phyloP scores from a whole-genome alignment of 2,888 invertebrate genomes.

The Anaspis maculata region DNA sequence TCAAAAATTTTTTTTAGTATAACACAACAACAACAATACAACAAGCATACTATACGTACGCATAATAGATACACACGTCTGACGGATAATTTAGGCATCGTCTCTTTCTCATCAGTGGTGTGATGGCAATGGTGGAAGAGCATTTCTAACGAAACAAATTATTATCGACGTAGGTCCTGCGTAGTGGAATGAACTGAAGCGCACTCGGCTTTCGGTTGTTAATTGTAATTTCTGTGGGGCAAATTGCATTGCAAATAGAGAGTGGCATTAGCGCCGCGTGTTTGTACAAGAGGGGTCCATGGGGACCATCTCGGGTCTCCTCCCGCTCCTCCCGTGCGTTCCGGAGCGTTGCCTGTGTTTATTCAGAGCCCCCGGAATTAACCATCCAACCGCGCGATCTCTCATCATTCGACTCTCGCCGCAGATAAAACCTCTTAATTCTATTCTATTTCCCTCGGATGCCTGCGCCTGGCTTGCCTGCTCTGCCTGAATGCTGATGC shows the following conservation, averaged over 20 bases:
- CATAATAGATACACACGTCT: too few species aligned
- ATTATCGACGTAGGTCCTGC: neutral
- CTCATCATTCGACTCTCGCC: constrained; percentile 36
- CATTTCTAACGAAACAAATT: too few species aligned
- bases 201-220: constrained; percentile 35
- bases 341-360: constrained; percentile 30
- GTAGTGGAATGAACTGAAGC: constrained; percentile 25
- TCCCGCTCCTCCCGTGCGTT: constrained; percentile 18
- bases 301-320: constrained; percentile 9
- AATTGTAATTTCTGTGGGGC: constrained; percentile 39
- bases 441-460: constrained; percentile 26
- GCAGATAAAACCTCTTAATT: constrained; percentile 39
- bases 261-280: constrained; percentile 36
- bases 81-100: too few species aligned
- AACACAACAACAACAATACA: too few species aligned
- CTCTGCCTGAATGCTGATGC: too few species aligned
- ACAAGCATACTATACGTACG: too few species aligned
- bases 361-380: constrained; percentile 40
- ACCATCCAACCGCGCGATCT: constrained; percentile 34
- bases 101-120: too few species aligned
- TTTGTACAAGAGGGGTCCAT: constrained; percentile 33
- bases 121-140: too few species aligned
- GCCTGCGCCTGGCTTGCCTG: too few species aligned
- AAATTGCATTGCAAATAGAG: constrained; percentile 33
- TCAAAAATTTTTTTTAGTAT: too few species aligned